Evolutionary conservation across 2,888 invertebrate species (phyloP).

Genomic region (Xanthia icteritia): DNA sequence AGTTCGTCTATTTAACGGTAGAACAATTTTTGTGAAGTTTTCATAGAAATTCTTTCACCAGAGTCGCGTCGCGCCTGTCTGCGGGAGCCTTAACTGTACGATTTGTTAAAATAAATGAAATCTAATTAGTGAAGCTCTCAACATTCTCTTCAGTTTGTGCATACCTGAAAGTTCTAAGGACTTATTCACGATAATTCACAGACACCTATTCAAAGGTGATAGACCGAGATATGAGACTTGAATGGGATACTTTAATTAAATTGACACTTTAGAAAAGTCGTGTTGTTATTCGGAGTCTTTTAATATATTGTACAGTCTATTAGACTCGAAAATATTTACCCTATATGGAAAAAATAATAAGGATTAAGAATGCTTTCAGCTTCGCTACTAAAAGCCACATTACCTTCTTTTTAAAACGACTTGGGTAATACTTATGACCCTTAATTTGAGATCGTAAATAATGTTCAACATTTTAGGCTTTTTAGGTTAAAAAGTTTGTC

Average conservation of each 20-base stretch:
- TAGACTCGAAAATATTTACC: not conserved
- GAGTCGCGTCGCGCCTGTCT: no score
- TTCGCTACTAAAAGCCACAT: not conserved
- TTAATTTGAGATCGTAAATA: slow-evolving; percentile 23
- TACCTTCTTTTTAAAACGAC: not conserved
- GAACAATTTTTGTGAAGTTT: no score
- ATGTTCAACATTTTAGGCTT: slow-evolving; percentile 13
- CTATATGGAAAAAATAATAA: not conserved
- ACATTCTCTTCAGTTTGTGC: slow-evolving; percentile 30
- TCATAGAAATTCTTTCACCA: no score
- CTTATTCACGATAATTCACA: slow-evolving; percentile 18
- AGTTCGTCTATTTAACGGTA: not conserved
- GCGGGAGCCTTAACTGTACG: no score
- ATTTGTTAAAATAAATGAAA: slow-evolving; percentile 21
- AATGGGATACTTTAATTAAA: slow-evolving; percentile 43
- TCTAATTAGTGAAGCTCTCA: slow-evolving; percentile 32
- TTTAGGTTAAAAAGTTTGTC: slow-evolving; percentile 21
- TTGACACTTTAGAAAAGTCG: not conserved
- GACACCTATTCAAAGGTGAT: slow-evolving; percentile 25
- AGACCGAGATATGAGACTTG: slow-evolving; percentile 17
- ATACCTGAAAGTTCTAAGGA: slow-evolving; percentile 43
- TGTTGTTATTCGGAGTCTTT: not conserved
- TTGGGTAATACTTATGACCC: slow-evolving; percentile 7
- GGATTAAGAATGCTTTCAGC: not conserved
- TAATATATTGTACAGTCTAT: not conserved